Evolutionary conservation across 2,113 vertebrate species (phyloP).

Genomic region (Argyrosomus japonicus): DNA sequence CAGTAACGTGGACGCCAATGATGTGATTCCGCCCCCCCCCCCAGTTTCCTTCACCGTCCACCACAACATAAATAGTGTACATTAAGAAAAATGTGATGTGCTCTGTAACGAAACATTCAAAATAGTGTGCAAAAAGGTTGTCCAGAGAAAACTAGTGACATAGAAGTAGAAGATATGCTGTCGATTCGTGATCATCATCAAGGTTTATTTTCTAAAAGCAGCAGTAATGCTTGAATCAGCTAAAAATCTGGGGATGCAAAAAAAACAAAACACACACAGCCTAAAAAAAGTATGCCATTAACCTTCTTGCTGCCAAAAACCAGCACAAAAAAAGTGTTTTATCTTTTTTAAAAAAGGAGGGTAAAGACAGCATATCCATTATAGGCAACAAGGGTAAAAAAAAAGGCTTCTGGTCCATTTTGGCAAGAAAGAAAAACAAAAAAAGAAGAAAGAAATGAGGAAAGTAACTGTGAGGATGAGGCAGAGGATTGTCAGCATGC

Average conservation of each 20-base stretch:
- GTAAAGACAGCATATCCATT: not conserved
- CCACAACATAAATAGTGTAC: constrained; percentile 62
- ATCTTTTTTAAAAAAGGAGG: not conserved
- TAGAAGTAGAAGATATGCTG: constrained; percentile 36
- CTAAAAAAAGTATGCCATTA: constrained; percentile 16
- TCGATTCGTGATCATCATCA: constrained; percentile 11
- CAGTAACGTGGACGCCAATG: constrained; percentile 43
- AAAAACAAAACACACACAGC: constrained; percentile 22
- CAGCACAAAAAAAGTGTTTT: constrained; percentile 17
- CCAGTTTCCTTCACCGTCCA: constrained; percentile 31
- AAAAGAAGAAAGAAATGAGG: not conserved
- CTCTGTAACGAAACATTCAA: constrained; percentile 41
- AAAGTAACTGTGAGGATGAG: constrained; percentile 6
- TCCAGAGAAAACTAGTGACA: constrained; percentile 35
- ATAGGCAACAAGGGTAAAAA: constrained; percentile 27
- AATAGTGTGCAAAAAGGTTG: constrained; percentile 37
- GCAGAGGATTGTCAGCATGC: constrained; percentile 65
- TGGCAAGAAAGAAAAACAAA: constrained; percentile 57
- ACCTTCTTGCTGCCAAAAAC: constrained; percentile 30
- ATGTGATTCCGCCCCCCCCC: not conserved
- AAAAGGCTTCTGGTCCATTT: constrained; percentile 57
- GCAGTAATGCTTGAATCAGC: constrained; percentile 2
- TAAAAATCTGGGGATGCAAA: constrained; percentile 30
- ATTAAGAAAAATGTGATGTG: constrained; percentile 37
- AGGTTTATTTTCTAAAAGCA: constrained; percentile 53